Base-by-base conservation (phyloP, 2,888 invertebrate genomes). In the Antitype chi region DNA sequence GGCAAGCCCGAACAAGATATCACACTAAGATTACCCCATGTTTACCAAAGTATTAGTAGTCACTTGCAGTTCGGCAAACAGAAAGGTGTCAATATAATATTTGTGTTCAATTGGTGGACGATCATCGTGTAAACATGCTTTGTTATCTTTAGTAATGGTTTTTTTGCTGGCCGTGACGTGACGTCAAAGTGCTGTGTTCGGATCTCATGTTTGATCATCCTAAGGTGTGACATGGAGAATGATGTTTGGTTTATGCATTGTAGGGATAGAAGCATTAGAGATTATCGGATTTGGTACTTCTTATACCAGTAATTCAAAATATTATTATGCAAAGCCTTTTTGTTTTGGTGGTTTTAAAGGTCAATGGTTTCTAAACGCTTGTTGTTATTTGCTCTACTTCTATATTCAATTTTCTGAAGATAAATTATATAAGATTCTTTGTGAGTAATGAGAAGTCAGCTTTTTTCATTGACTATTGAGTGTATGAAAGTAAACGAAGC, bases 141-240 rank as follows among this genome's bases (percentile, higher is more conserved):
- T 89, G 88, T 86, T 89, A 86, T 84, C 83, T 84, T 88, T 85
- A 49, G 81, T 87, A 84, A 86, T 89, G 81, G 84, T 74, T 81
- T 73, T 79, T 82, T 76, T 80, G 77, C 80, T 77, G 78, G 60
- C 49, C 74, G 75, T 80, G 81, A 74, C 67, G 62, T 81, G 69
- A 87, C 74, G 66, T 82, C 64, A 70, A 75, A 55, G 32, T 72
- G 60, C 57, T 68, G 72, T 76, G 23, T 66, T 75, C 55, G 20
- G 57, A 67, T 63, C 20, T 70, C 15, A 52, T 74, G 49, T 80
- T 74, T 84, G 68, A 70, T 73, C 64, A 67, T 47, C 64, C 53
- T 52, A 57, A 79, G 49, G 79, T 79, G 79, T 76, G 76, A 79
- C 52, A 62, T 55, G 20, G 20, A 62, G 62, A 81, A 52, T 32